Evolutionary conservation across 1,140 invertebrate genomes (phyloP).

Genomic region (Teleopsis dalmanni): DNA sequence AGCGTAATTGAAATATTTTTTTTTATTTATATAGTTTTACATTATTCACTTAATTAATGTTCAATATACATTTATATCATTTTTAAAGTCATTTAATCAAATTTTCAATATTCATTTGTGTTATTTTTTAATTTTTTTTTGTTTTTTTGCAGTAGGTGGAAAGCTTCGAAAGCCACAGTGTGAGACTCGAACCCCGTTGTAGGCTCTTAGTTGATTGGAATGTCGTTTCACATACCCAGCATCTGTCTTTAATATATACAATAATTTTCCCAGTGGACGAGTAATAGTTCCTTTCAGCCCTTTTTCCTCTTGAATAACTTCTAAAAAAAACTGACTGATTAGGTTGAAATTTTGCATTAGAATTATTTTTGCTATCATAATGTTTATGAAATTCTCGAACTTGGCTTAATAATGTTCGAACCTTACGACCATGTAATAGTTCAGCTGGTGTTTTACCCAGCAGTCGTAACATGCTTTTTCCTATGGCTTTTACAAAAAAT

Average conservation of each 20-base stretch:
- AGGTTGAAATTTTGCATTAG: not conserved
- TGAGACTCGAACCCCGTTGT: too few relatives aligned
- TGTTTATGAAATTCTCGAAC: not conserved
- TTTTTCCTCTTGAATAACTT: not conserved
- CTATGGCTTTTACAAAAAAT: not conserved
- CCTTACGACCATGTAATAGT: not conserved
- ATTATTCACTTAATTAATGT: too few relatives aligned
- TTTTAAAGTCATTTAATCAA: too few relatives aligned
- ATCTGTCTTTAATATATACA: not conserved
- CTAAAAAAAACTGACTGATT: not conserved
- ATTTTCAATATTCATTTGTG: too few relatives aligned
- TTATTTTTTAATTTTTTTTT: too few relatives aligned
- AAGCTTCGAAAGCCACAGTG: too few relatives aligned
- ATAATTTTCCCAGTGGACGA: not conserved
- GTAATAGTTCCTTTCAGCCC: not conserved
- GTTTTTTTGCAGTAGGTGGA: too few relatives aligned
- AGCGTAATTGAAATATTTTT: too few relatives aligned
- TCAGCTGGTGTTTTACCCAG: not conserved
- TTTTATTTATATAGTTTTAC: too few relatives aligned
- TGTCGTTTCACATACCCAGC: not conserved
- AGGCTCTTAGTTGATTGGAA: not conserved
- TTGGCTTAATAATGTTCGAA: slow-evolving; percentile 1
- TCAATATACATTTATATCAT: too few relatives aligned
- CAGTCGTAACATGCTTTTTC: not conserved
- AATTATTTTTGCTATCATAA: not conserved